Base-by-base conservation (phyloP, 2,113 vertebrate genomes). In the Helogale parvula region DNA sequence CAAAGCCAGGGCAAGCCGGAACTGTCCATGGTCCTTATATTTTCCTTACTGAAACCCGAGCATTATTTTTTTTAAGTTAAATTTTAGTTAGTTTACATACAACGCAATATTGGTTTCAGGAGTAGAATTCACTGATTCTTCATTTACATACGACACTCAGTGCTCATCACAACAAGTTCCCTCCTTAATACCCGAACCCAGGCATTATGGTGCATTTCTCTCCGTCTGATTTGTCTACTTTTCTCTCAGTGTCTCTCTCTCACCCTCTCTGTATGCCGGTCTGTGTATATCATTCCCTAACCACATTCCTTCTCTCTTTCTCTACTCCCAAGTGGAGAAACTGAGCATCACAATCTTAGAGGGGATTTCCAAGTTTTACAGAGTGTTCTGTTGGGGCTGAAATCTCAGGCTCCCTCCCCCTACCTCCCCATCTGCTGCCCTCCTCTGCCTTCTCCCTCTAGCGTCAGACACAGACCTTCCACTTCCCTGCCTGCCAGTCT, bases 401-500 rank as follows among this genome's bases (percentile, higher is more conserved):
- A 81, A 90, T 72, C 14, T 25, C 17, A 92, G 83, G 60, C 69
- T 88, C 79, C 84, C 41, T 4, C 50, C 50, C 25, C 84, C 81
- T 29, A n/a, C 71, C 31, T 93, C 63, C 74, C 96, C 84, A 90
- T 97, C 90, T 88, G 85, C 35, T 68, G 65, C 71, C 90, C 38
- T 97, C 41, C 66, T 90, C 80, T 93, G 72, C 45, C 80, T 97
- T 88, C 92, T 91, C 38, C n/a, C 71, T 72, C 60, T 96, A 92
- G 83, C 66, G 1, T 93, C 84, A 95, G 90, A 96, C 80, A 82
- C 21, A 79, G 76, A 63, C 89, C 84, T 97, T 96, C 88, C 6
- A 45, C 85, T 90, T 97, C 60, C 88, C 79, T 71, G 93, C 79
- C 95, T 97, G 92, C 74, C 76, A 88, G 92, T 89, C 86, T 96